Percentiles rank a stretch among this genome's conserved stretches.
These are phyloP conservation scores for Heterodera filipjevi DNA, from an alignment of 2,888 invertebrate genomes.

Conservation along the genomic window DNA sequence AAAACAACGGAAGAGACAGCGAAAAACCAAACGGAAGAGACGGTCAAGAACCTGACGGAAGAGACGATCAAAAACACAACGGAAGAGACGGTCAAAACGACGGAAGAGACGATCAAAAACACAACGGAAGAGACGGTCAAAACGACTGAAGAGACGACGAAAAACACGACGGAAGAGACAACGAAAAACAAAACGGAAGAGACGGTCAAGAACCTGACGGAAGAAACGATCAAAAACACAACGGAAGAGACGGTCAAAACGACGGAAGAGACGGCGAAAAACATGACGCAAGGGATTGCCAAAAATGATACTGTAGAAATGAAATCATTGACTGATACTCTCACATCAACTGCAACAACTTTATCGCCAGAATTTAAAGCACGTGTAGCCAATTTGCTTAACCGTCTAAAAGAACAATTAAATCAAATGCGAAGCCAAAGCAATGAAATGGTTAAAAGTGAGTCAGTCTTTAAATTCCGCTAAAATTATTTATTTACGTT, in stretches of 20 bases:
- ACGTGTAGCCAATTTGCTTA: slow-evolving; percentile 36
- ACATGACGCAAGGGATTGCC: not conserved
- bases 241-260: not conserved
- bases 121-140: not conserved
- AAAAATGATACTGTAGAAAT: not conserved
- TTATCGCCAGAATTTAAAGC: slow-evolving; percentile 32
- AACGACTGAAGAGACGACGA: not conserved
- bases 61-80: not conserved
- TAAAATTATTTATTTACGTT: not conserved
- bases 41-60: not conserved
- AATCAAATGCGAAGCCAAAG: slow-evolving; percentile 17
- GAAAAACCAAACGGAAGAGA: not conserved
- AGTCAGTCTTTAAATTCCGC: not conserved
- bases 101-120: not conserved
- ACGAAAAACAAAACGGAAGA: not conserved
- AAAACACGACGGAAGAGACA: not conserved
- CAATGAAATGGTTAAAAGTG: slow-evolving; percentile 6
- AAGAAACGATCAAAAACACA: not conserved
- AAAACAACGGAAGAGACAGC: not conserved
- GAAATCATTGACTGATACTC: not conserved
- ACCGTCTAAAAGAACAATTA: slow-evolving; percentile 32
- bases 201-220: not conserved
- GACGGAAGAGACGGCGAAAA: not conserved
- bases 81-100: not conserved
- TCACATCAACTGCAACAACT: slow-evolving; percentile 4